Base-by-base conservation (phyloP, 2,797 vertebrate genomes). In the Distichodus sexfasciatus region DNA sequence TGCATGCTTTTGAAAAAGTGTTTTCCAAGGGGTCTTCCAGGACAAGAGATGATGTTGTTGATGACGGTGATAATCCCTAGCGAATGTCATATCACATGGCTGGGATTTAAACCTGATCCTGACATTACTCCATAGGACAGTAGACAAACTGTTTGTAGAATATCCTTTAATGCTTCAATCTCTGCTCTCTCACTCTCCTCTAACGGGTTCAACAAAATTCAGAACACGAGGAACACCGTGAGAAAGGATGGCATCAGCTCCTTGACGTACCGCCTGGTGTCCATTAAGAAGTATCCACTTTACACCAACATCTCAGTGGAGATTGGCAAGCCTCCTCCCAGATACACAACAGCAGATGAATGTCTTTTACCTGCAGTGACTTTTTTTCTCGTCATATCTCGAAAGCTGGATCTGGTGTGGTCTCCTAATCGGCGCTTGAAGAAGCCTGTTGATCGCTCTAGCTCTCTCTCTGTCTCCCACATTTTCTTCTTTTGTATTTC, bases 151-250 rank as follows among this genome's bases (percentile, higher is more conserved):
- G 38, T 33, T 17, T 61, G 6, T 58, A 2, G 9, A 24, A 44
- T 31, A 64, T 24, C 74, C 29, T 21, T 19, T 40, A 67, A 44
- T 28, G 17, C 41, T 4, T 58, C 9, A 14, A 8, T 74, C 43
- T 78, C 15, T 40, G 31, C 68, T 47, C 70, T 63, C 36, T 69
- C 76, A 15, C 65, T 24, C 7, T 61, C 15, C 50, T 31, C 3
- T 6, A 3, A 50, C 85, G 99, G 97, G 83, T 99, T 99, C 86
- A 98, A 93, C 82, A 98, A 98, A 91, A 99, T 99, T 83, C 95
- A 98, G 83, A 99, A 99, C 88, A 99, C 97, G 1, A 99, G 98
- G 91, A 92, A 94, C 91, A 98, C 95, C 0, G 99, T 99, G 97
- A 96, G 93, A 84, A 94, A 93, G 77, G 97, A 99, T 0, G 97